A percentile compares a stretch with the other conserved stretches of the same genome.
These are phyloP conservation scores for pig (Sus scrofa) DNA, from an alignment of 2,113 vertebrate genomes.

Conservation along the genomic window T2T-Sscrofa CM000819.6:31700001-31700500, in stretches of 20 bases:
- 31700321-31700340: not conserved
- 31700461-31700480: no score
- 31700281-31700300: not conserved
- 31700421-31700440: no score
- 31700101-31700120: not conserved
- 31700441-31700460: no score
- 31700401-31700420: no score
- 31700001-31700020: no score
- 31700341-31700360: not conserved
- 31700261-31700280: not conserved
- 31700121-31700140: conserved; percentile 10
- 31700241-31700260: not conserved
- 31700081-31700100: not conserved
- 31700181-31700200: not conserved
- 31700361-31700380: not conserved
- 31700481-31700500: no score
- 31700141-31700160: conserved; percentile 22
- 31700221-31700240: not conserved
- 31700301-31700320: not conserved
- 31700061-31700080: no score
- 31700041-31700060: no score
- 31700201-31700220: not conserved
- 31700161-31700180: not conserved
- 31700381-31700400: not conserved
- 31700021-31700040: no score